Evolutionary conservation across 92 coral and sea anemone genomes (phyloP), one percentile per base, ranked within the genome.

Genomic region (Phenganax subtilis): DNA sequence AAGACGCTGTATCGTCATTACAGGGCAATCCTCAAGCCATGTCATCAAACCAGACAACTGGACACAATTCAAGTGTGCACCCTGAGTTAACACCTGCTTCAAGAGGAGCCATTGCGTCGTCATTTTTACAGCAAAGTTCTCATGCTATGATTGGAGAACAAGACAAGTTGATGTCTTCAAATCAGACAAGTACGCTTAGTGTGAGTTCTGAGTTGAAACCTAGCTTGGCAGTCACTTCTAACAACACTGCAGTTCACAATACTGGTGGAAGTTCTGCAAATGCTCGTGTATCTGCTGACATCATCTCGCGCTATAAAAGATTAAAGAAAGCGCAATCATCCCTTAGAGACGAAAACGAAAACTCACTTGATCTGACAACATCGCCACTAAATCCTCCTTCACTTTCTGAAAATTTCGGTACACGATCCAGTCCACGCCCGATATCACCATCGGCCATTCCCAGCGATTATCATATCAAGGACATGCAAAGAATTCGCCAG

Each of bases 261-360:
- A 53, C 59, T 53, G 7, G 27, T 37, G 27, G 16, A 8, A 8
- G 55, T 0, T 9, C 10, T 12, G 80, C 47, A 51, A 75, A 27
- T 11, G 3, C 80, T 4, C 47, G 0, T 11, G 64, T 75, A 56
- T 55, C 65, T 2, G 57, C 47, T 25, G 80, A 75, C 66, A 30
- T 75, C 16, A 28, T 75, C 4, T 75, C 51, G 65, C 64, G 28
- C 0, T 75, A 75, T 51, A 44, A 55, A 75, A 65, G 80, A 10
- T 29, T 75, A 25, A 75, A 55, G 54, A 56, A 75, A 17, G 80
- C 80, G 53, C 80, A 75, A 55, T 65, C 28, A 51, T 6, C n/a
- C 8, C 2, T 12, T 0, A 61, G 67, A 28, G 6, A 14, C 14
- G 67, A 61, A 17, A 15, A 8, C 44, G 30, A 64, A 7, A 11